Evolutionary conservation across 2,888 invertebrate species (phyloP).

Genomic region (Oxyteleia sp.): DNA sequence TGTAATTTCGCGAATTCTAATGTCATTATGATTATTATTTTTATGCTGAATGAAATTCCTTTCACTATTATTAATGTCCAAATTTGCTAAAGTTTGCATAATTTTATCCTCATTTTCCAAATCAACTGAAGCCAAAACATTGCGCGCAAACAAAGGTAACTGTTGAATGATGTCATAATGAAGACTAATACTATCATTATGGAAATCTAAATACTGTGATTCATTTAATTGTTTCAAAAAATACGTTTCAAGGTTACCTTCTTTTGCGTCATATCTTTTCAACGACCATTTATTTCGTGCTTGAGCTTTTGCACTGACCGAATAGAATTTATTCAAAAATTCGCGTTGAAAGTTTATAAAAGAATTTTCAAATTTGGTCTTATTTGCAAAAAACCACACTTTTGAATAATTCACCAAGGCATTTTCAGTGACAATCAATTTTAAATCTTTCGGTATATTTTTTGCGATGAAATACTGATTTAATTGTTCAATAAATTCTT

Average conservation of each 20-base stretch:
- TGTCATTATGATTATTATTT: slow-evolving; percentile 1
- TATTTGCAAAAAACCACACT: slow-evolving; percentile 48
- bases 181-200: slow-evolving; percentile 25
- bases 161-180: slow-evolving; percentile 55
- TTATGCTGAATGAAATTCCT: slow-evolving; percentile 25
- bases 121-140: slow-evolving; percentile 39
- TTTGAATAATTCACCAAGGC: slow-evolving; percentile 35
- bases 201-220: slow-evolving; percentile 37
- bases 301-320: slow-evolving; percentile 35
- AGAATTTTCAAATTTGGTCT: slow-evolving; percentile 33
- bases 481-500: slow-evolving; percentile 37
- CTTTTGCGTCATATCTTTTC: slow-evolving; percentile 24
- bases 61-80: slow-evolving; percentile 41
- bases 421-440: slow-evolving; percentile 32
- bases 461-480: slow-evolving; percentile 31
- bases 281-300: slow-evolving; percentile 39
- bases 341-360: slow-evolving; percentile 24
- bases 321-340: slow-evolving; percentile 54
- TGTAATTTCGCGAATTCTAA: slow-evolving; percentile 30
- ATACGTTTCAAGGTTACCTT: slow-evolving; percentile 35
- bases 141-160: slow-evolving; percentile 50
- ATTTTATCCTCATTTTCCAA: slow-evolving; percentile 42
- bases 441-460: slow-evolving; percentile 23
- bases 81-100: slow-evolving; percentile 44
- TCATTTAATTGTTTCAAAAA: slow-evolving; percentile 47